Evolutionary conservation across 1,140 invertebrate species (phyloP).

Genomic region (Trichoplusia ni): DNA sequence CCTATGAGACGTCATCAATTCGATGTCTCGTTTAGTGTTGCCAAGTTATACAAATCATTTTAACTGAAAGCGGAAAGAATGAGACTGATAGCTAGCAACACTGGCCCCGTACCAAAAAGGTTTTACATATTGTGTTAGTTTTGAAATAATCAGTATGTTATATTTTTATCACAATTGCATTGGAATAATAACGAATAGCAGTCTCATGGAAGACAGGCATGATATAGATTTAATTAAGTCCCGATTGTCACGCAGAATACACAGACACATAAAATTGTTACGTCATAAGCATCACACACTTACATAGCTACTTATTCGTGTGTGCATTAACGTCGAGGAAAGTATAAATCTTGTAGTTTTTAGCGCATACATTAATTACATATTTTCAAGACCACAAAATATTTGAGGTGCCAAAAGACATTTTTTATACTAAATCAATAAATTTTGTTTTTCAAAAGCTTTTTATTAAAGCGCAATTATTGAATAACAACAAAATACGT

Average conservation of each 20-base stretch:
- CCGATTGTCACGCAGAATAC: not conserved
- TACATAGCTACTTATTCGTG: no score
- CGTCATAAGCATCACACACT: not conserved
- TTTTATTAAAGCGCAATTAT: no score
- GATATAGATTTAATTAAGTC: not conserved
- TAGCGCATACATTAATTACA: no score
- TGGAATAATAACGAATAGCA: conserved; percentile 30
- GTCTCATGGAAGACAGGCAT: conserved; percentile 19
- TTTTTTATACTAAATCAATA: no score
- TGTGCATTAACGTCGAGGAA: no score
- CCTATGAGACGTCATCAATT: conserved; percentile 3
- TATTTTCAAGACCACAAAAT: no score
- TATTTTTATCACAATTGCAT: conserved; percentile 20
- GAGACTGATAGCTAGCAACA: not conserved
- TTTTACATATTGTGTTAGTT: not conserved
- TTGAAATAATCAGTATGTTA: not conserved
- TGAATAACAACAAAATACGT: conserved; percentile 1
- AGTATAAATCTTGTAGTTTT: no score
- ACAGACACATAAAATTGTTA: not conserved
- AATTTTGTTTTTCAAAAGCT: no score
- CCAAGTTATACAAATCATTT: conserved; percentile 4
- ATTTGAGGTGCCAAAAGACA: no score
- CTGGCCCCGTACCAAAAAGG: conserved; percentile 6
- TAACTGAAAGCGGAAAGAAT: not conserved
- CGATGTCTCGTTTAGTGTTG: conserved; percentile 1